phyloP scores from a whole-genome alignment of 2,113 vertebrate genomes.

The Xiphorhynchus elegans region DNA sequence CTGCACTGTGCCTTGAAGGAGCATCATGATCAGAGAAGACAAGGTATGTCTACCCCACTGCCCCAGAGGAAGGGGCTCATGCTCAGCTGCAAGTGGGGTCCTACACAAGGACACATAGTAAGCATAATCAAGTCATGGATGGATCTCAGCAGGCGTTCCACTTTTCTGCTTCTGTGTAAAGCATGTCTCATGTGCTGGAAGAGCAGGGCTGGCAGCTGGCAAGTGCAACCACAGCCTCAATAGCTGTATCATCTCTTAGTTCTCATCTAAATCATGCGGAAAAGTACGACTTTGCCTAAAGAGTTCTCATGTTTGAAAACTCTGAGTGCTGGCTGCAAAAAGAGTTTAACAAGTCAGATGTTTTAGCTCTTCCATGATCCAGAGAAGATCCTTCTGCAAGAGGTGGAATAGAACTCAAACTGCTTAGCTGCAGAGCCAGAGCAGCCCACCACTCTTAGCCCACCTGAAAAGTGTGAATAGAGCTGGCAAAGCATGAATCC shows the following conservation, averaged over 20 bases:
- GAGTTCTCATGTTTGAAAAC: not conserved
- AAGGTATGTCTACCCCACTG: not conserved
- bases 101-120: rapidly evolving
- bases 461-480: not conserved
- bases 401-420: not conserved
- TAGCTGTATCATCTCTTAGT: not conserved
- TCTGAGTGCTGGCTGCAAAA: not conserved
- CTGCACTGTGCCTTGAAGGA: not conserved
- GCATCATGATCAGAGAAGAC: not conserved
- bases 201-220: not conserved
- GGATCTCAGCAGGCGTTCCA: not conserved
- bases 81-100: not conserved
- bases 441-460: not conserved
- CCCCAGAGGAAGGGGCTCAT: not conserved
- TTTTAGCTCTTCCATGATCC: not conserved
- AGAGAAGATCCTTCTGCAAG: conserved; percentile 38
- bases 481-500: not conserved
- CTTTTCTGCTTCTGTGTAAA: not conserved
- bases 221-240: not conserved
- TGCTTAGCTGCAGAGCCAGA: not conserved
- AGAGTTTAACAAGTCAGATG: conserved; percentile 28
- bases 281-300: not conserved
- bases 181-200: not conserved
- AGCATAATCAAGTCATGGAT: not conserved
- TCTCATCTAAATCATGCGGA: not conserved